Base-by-base conservation (phyloP, 2,888 invertebrate species). In the Amaurobius ferox region DNA sequence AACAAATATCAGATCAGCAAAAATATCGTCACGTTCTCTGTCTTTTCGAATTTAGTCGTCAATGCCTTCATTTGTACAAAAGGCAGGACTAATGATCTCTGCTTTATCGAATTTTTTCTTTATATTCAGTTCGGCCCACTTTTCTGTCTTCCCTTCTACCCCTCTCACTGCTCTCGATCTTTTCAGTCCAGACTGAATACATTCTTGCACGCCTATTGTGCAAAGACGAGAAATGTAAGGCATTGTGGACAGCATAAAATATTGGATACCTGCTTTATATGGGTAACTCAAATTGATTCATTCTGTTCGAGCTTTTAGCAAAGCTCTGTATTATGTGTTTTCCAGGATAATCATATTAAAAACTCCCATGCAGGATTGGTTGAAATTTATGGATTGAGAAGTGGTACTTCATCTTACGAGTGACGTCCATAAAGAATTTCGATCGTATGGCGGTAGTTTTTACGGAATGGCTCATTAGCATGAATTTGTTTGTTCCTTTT, bases 81-180 rank as follows among this genome's bases (percentile, higher is more conserved):
- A 83, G 83, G 62, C 77, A 71, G 64, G 30, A 76, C 81, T 81
- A 81, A 81, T 77, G 77, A 83, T 77, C 76, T n/a, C n/a, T 35
- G 66, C 77, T 83, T 77, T 83, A 83, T 83, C 83, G 76, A 71
- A 83, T 76, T 83, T 32, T 30, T 80, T 80, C 66, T 80, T 80
- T 73, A 80, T 73, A 73, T 67, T 61, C 44, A n/a, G 19, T 23
- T 80, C 2, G 28, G 39, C 39, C 28, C n/a, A 40, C 66, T 83
- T 83, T 62, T 81, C 70, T 66, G 23, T 48, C 13, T 67, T 26
- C 30, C 72, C 9, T 30, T n/a, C 44, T 16, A 2, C 16, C 44
- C 9, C 44, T 44, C 16, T 44, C 16, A 2, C 16, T 16, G 6
- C n/a, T 44, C 44, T n/a, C 11, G 44, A 16, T 39, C 80, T 81